A percentile compares a stretch with the other conserved stretches of the same genome.
These are phyloP conservation scores for Alligator mississippiensis DNA, from an alignment of 2,113 vertebrate species.

Conservation along the genomic window DNA sequence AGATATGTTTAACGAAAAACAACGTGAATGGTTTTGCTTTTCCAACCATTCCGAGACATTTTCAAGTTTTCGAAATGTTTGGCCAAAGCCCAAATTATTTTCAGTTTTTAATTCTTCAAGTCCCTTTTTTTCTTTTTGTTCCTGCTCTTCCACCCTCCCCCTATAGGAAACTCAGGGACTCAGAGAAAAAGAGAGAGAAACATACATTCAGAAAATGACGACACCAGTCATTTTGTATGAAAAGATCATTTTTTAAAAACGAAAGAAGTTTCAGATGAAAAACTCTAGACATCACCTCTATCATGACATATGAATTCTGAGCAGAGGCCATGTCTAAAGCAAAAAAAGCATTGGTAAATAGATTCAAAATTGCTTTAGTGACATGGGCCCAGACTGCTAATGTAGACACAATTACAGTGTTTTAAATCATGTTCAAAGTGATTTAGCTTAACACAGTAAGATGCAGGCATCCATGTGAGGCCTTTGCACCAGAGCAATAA, in stretches of 20 bases:
- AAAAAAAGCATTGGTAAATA: background rate
- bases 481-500: background rate
- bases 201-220: background rate
- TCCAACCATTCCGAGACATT: background rate
- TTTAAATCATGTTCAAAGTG: constrained; percentile 22
- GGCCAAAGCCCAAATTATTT: background rate
- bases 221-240: background rate
- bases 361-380: background rate
- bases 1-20: background rate
- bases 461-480: background rate
- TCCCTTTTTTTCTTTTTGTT: background rate
- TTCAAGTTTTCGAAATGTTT: background rate
- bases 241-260: background rate
- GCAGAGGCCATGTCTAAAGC: background rate
- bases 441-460: background rate
- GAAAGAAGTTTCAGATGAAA: background rate
- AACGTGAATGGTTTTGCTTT: background rate
- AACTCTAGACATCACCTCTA: background rate
- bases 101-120: background rate
- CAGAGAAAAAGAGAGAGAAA: background rate
- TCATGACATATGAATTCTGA: background rate
- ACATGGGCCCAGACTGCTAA: background rate
- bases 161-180: accelerated
- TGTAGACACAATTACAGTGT: background rate
- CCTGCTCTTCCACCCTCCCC: background rate